Evolutionary conservation across 2,113 vertebrate species (phyloP).

Genomic region (Anhinga rufa): DNA sequence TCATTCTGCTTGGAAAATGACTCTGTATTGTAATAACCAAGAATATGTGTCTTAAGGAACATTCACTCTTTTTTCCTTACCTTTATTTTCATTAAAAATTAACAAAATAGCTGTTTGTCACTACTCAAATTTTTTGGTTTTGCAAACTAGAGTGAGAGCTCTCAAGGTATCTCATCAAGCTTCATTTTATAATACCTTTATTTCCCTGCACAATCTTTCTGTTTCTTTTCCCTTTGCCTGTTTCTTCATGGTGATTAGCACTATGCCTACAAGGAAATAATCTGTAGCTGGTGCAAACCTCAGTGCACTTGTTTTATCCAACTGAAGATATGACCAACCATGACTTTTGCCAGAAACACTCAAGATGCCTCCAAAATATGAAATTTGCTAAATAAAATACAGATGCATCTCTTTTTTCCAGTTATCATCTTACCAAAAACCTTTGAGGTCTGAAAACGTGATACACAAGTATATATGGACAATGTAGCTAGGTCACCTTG

Average conservation of each 20-base stretch:
- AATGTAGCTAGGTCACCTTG: not conserved
- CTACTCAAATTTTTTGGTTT: not conserved
- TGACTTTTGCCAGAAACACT: not conserved
- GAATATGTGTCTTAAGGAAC: not conserved
- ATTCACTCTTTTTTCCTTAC: not conserved
- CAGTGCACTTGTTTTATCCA: not conserved
- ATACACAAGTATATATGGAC: not conserved
- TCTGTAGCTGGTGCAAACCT: not conserved
- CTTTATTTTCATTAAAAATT: not conserved
- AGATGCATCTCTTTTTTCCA: not conserved
- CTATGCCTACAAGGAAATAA: not conserved
- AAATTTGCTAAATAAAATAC: not conserved
- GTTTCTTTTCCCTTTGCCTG: not conserved
- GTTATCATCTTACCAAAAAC: not conserved
- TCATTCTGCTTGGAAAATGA: not conserved
- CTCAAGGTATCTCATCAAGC: not conserved
- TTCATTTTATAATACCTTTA: not conserved
- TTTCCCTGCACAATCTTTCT: not conserved
- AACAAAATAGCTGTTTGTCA: not conserved
- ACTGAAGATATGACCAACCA: not conserved
- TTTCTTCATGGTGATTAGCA: not conserved
- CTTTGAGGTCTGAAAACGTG: not conserved
- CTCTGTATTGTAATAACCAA: not conserved
- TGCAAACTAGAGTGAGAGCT: not conserved
- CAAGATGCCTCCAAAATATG: not conserved